phyloP scores from a whole-genome alignment of 2,888 invertebrate genomes.

The Lepidochitona cinerea region DNA sequence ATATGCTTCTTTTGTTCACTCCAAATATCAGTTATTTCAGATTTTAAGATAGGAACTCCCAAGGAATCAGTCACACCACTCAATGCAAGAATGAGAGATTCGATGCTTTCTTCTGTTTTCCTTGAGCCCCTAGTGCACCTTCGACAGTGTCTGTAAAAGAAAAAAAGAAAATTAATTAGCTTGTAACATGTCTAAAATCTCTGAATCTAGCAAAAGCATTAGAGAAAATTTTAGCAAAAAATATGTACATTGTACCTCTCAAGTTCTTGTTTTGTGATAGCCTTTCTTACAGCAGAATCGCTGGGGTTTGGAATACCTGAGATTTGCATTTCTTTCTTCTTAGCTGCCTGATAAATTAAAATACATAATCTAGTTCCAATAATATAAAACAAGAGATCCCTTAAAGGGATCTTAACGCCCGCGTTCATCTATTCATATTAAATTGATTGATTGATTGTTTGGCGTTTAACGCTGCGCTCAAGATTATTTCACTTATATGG shows the following conservation, averaged over 20 bases:
- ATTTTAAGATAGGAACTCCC: slow-evolving; percentile 33
- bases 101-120: slow-evolving; percentile 24
- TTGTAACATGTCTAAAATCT: background rate
- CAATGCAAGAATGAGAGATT: slow-evolving; percentile 13
- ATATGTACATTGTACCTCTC: background rate
- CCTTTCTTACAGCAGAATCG: background rate
- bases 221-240: too few relatives aligned
- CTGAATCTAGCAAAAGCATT: background rate
- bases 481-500: too few relatives aligned
- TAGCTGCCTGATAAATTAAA: background rate
- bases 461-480: too few relatives aligned
- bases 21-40: slow-evolving; percentile 33
- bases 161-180: background rate
- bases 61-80: slow-evolving; percentile 11
- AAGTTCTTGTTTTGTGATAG: background rate
- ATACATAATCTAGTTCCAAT: too few relatives aligned
- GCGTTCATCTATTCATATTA: too few relatives aligned
- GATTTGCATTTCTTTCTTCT: background rate
- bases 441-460: too few relatives aligned
- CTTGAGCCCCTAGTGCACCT: slow-evolving; percentile 35
- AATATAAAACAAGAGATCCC: too few relatives aligned
- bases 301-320: background rate
- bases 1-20: slow-evolving; percentile 28
- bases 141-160: slow-evolving; percentile 28
- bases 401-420: too few relatives aligned